Percentiles rank a stretch among this genome's conserved stretches.
Evolutionary conservation across 1,140 invertebrate genomes (phyloP).

Genomic region (Dendrolimus punctatus): DNA sequence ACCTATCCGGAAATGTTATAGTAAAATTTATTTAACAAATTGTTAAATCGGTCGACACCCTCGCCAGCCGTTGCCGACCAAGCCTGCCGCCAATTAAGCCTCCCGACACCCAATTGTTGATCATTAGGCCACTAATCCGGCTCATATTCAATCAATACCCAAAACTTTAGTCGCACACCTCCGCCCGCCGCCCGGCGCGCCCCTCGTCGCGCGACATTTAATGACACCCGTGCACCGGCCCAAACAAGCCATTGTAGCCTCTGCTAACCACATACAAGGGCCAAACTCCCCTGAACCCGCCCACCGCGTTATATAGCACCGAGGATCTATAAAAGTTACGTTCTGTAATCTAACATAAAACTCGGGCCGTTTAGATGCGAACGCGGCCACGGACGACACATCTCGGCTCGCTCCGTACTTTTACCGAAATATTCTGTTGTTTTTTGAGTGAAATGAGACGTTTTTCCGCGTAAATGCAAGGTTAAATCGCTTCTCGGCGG

Average conservation of each 20-base stretch:
- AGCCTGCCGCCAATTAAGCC: slow-evolving; percentile 32
- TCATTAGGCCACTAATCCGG: slow-evolving; percentile 67
- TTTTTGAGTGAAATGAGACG: slow-evolving; percentile 54
- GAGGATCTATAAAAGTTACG: slow-evolving; percentile 73
- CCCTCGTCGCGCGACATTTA: slow-evolving; percentile 69
- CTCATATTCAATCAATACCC: slow-evolving; percentile 72
- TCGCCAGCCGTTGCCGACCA: slow-evolving; percentile 1
- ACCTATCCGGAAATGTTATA: too few relatives aligned
- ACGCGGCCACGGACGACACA: slow-evolving; percentile 69
- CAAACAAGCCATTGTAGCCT: slow-evolving; percentile 38
- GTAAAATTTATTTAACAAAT: too few relatives aligned
- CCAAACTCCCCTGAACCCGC: slow-evolving; percentile 45
- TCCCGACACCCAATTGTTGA: slow-evolving; percentile 57
- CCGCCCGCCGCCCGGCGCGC: slow-evolving; percentile 47
- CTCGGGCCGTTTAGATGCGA: slow-evolving; percentile 71
- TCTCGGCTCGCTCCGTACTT: slow-evolving; percentile 68
- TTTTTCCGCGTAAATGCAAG: slow-evolving; percentile 43
- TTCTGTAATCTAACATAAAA: slow-evolving; percentile 72
- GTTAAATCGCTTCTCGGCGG: slow-evolving; percentile 23
- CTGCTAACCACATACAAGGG: slow-evolving; percentile 38
- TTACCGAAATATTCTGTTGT: slow-evolving; percentile 63
- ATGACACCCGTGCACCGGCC: slow-evolving; percentile 65
- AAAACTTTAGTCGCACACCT: slow-evolving; percentile 70
- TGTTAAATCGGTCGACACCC: too few relatives aligned
- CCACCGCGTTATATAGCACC: slow-evolving; percentile 71